Conservation (phyloP, 92 coral and sea anemone species). For the Parazoanthus atlanticus region DNA sequence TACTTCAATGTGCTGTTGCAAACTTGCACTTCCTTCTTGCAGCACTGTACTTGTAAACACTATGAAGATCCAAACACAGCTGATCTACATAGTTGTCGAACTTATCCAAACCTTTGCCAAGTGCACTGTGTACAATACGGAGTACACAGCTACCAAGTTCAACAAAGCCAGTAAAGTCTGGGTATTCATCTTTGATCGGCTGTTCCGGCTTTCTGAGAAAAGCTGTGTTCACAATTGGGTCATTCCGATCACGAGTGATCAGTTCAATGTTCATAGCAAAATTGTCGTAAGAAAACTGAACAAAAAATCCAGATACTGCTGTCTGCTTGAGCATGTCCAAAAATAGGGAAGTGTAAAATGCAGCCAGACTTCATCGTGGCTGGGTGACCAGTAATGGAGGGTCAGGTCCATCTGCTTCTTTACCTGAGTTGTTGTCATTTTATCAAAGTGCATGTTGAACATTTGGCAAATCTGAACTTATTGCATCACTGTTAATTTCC, state of each 20-base stretch:
- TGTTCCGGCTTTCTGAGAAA: constrained; percentile 55
- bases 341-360: background rate
- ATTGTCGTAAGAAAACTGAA: background rate
- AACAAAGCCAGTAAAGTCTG: constrained; percentile 58
- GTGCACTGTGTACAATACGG: constrained; percentile 58
- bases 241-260: constrained; percentile 45
- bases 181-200: constrained; percentile 49
- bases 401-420: background rate
- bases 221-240: constrained; percentile 54
- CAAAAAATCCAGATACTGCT: background rate
- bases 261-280: constrained; percentile 26
- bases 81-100: constrained; percentile 49
- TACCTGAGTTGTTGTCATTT: background rate
- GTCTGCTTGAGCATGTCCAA: too few relatives aligned
- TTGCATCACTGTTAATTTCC: constrained; percentile 14
- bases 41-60: constrained; percentile 57
- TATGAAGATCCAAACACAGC: constrained; percentile 50
- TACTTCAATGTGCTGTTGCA: too few relatives aligned
- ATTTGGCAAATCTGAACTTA: constrained; percentile 7
- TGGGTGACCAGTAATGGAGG: background rate
- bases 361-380: background rate
- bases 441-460: background rate
- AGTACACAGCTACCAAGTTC: constrained; percentile 55
- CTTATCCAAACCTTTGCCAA: constrained; percentile 49
- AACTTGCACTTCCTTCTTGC: constrained; percentile 45